These are phyloP conservation scores for Pogonocherus hispidulus DNA, from an alignment of 2,888 invertebrate genomes.

Conservation along the genomic window DNA sequence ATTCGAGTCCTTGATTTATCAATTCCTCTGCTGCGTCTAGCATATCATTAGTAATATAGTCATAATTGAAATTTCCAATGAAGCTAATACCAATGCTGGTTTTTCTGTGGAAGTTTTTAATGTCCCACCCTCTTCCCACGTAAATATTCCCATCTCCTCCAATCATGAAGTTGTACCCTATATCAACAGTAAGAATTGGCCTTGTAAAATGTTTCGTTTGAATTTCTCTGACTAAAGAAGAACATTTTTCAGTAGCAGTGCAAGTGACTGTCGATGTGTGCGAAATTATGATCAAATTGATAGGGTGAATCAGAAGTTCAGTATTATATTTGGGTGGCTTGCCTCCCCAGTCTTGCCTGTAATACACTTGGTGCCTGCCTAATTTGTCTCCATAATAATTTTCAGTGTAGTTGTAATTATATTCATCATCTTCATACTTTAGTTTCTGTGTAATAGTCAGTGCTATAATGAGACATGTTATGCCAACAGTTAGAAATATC, in stretches of 20 bases:
- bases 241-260: conserved; percentile 65
- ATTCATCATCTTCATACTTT: not conserved
- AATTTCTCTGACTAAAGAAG: conserved; percentile 67
- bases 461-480: conserved; percentile 4
- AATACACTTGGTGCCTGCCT: conserved; percentile 42
- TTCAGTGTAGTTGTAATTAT: conserved; percentile 15
- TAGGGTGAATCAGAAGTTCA: conserved; percentile 64
- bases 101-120: conserved; percentile 70
- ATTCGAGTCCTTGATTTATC: conserved; percentile 66
- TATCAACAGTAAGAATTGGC: conserved; percentile 66
- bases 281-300: conserved; percentile 69
- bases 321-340: conserved; percentile 71
- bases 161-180: conserved; percentile 70
- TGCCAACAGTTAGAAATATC: conserved; percentile 6
- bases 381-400: conserved; percentile 27
- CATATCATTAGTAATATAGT: conserved; percentile 66
- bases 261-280: conserved; percentile 70
- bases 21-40: conserved; percentile 67
- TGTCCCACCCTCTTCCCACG: conserved; percentile 71
- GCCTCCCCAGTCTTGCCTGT: conserved; percentile 72
- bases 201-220: conserved; percentile 68
- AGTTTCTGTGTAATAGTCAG: conserved; percentile 8
- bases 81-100: conserved; percentile 69
- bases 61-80: conserved; percentile 69
- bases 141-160: conserved; percentile 73